Evolutionary conservation across 2,797 vertebrate species (phyloP).

Genomic region (Chaunax sp.): DNA sequence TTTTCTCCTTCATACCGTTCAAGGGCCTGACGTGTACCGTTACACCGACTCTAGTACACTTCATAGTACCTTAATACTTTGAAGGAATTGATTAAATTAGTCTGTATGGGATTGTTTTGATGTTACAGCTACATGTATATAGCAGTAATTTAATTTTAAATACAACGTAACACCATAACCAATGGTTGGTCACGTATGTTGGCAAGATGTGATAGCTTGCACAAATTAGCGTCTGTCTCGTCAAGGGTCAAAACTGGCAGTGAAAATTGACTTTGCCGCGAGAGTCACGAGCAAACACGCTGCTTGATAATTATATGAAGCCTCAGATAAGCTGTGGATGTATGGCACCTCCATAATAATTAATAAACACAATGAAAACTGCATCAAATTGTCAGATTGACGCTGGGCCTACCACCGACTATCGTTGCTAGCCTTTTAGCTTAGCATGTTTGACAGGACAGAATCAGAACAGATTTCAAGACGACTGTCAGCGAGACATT

Average conservation of each 20-base stretch:
- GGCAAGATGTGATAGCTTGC: slow-evolving; percentile 35
- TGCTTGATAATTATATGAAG: fast-evolving
- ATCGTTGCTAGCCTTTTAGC: slow-evolving; percentile 62
- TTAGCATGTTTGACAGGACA: slow-evolving; percentile 75
- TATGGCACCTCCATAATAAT: neutral
- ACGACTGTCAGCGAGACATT: slow-evolving; percentile 27
- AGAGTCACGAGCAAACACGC: neutral
- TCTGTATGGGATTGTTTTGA: neutral
- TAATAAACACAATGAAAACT: neutral
- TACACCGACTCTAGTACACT: neutral
- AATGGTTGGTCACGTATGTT: slow-evolving; percentile 9
- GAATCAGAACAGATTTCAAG: slow-evolving; percentile 52
- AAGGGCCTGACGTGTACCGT: slow-evolving; percentile 27
- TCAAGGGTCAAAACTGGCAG: slow-evolving; percentile 23
- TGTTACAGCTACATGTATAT: too few species aligned
- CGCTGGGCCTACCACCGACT: slow-evolving; percentile 67
- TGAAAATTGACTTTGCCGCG: neutral
- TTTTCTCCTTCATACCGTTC: neutral
- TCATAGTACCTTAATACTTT: neutral
- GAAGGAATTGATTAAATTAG: neutral
- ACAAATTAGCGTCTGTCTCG: slow-evolving; percentile 35
- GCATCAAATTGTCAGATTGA: slow-evolving; percentile 26
- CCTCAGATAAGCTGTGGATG: fast-evolving
- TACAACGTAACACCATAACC: neutral
- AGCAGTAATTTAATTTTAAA: too few species aligned